These are phyloP conservation scores for Sphaerophoria rueppellii DNA, from an alignment of 2,888 invertebrate species.

Conservation along the genomic window DNA sequence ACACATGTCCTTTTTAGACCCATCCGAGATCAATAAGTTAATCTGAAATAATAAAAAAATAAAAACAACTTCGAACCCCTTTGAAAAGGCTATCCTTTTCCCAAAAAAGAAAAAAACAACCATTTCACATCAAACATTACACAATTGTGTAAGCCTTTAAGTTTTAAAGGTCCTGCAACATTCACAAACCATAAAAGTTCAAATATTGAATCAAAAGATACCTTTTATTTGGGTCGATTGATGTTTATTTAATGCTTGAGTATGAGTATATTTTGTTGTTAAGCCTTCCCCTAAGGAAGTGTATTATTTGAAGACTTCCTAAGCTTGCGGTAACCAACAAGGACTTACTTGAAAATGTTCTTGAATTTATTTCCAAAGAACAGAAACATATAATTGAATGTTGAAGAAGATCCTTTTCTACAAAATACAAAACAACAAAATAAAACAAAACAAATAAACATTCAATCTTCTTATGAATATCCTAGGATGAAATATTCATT, in stretches of 20 bases:
- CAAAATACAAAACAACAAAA: background rate
- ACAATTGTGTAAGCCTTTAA: background rate
- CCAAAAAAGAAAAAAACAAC: background rate
- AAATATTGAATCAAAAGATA: constrained; percentile 25
- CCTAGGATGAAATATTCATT: too few relatives aligned
- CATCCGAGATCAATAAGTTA: background rate
- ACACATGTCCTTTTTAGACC: background rate
- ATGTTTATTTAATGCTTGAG: constrained; percentile 2
- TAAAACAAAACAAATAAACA: constrained; percentile 12
- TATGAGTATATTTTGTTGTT: background rate
- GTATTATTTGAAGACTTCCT: background rate
- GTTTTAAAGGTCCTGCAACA: constrained; percentile 2
- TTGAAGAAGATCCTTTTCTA: background rate
- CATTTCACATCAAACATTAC: background rate
- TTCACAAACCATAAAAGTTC: background rate
- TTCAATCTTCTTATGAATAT: background rate
- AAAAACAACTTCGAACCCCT: background rate
- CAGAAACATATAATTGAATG: background rate
- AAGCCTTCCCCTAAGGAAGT: too few relatives aligned
- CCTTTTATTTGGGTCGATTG: constrained; percentile 7
- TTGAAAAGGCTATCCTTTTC: too few relatives aligned
- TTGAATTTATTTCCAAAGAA: background rate
- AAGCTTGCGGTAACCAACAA: background rate
- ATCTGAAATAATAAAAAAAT: background rate
- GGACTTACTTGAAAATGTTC: background rate